Evolutionary conservation across 1,140 invertebrate species (phyloP), one percentile per base, ranked within the genome.

Genomic region (Achroia grisella): DNA sequence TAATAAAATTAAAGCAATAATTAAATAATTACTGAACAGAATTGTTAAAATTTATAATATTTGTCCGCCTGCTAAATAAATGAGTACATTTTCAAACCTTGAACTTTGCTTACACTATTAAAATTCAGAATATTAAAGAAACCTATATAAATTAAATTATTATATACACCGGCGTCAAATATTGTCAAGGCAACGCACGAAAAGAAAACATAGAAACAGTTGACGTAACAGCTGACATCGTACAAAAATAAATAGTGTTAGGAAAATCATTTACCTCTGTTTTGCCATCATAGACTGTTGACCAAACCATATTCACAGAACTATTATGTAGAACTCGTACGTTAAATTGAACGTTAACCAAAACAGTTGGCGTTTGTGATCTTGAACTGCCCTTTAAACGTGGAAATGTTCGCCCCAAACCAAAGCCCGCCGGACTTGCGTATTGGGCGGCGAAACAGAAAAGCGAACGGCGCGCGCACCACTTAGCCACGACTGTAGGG

Each of bases 351-450:
- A 55, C 52, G 56, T 54, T 54, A 56, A 62, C 64, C 67, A 59
- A 56, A 59, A 61, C 63, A 43, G 51, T 55, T 62, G 62, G 64
- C 68, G 63, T 64, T 62, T 62, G 67, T 82, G 80, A 85, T 81
- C 80, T 85, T 84, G 80, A 84, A 80, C 74, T 82, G 80, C 70
- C 80, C 80, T 84, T 82, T 67, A 59, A 54, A 17, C 51, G 65
- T 66, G 61, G 66, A 73, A 82, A 77, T 63, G 63, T 63, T 70
- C 66, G 65, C 68, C 58, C 66, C 66, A 59, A 69, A 71, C 56
- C 68, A 63, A 56, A 46, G 56, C 54, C 65, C 55, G 47, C 37
- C 62, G 52, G 69, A 72, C 67, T 77, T 80, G 80, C 80, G 80
- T 80, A 81, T 61, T 81, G 46, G 41, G 48, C 28, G 44, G 37